Evolutionary conservation across 2,888 invertebrate genomes (phyloP).

Genomic region (Acanthacorydalis orientalis): DNA sequence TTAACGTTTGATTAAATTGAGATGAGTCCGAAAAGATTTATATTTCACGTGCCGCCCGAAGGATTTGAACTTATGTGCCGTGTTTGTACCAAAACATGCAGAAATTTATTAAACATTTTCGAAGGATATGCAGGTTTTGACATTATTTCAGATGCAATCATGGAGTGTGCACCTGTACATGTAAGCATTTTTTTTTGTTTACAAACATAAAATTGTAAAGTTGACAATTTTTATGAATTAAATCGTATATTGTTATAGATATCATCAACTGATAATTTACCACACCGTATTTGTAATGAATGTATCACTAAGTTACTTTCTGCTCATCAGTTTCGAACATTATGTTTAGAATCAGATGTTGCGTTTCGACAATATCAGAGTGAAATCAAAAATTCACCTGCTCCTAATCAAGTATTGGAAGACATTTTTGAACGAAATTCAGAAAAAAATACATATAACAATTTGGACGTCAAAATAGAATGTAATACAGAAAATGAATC

Average conservation of each 20-base stretch:
- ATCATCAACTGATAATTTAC: background rate
- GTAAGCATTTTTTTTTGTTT: background rate
- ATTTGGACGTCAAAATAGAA: background rate
- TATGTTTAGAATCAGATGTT: slow-evolving; percentile 1
- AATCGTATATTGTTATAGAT: background rate
- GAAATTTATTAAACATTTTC: slow-evolving; percentile 3
- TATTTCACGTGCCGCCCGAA: background rate
- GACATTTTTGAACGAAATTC: background rate
- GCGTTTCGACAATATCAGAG: background rate
- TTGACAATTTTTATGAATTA: background rate
- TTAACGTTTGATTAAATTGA: too few relatives aligned
- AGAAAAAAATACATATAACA: background rate
- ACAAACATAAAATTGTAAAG: background rate
- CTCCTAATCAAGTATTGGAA: background rate
- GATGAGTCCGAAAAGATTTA: background rate
- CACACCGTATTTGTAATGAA: background rate
- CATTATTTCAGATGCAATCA: slow-evolving; percentile 2
- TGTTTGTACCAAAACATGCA: slow-evolving; percentile 2
- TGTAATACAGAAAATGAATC: background rate
- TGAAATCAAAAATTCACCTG: background rate
- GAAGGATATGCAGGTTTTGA: background rate
- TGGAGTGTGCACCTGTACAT: slow-evolving; percentile 4
- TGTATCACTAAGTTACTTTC: background rate
- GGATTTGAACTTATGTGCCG: slow-evolving; percentile 1
- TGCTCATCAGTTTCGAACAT: slow-evolving; percentile 1